Conservation (phyloP, 2,888 invertebrate genomes). For the Drosophila atripex region DNA sequence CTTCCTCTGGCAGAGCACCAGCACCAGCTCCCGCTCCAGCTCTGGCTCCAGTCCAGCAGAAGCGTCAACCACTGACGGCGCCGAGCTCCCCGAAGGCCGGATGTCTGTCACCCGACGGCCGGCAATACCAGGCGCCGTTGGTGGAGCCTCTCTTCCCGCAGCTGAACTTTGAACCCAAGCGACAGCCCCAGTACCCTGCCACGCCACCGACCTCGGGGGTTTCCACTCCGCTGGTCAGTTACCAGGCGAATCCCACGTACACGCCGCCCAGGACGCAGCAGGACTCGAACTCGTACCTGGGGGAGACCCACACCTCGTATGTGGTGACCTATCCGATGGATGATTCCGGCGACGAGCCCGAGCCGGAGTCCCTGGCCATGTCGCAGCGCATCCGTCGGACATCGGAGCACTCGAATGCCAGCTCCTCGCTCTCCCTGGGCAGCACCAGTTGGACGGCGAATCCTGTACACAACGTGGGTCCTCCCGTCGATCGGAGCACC, state of each 20-base stretch:
- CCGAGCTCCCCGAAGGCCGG: slow-evolving; percentile 66
- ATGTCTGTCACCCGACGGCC: slow-evolving; percentile 81
- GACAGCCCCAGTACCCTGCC: slow-evolving; percentile 70
- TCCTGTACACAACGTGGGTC: slow-evolving; percentile 62
- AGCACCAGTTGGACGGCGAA: slow-evolving; percentile 79
- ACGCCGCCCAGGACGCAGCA: slow-evolving; percentile 23
- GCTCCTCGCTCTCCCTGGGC: slow-evolving; percentile 63
- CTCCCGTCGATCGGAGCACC: slow-evolving; percentile 56
- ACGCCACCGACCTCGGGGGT: slow-evolving; percentile 1
- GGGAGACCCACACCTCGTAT: slow-evolving; percentile 70
- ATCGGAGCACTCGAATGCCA: slow-evolving; percentile 74
- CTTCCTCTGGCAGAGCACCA: neutral
- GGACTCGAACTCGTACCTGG: slow-evolving; percentile 51
- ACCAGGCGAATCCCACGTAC: slow-evolving; percentile 45
- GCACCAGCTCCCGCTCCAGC: slow-evolving; percentile 49
- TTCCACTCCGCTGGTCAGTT: slow-evolving; percentile 6
- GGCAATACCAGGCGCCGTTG: slow-evolving; percentile 81
- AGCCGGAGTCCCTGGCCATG: slow-evolving; percentile 38
- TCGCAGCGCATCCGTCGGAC: slow-evolving; percentile 55
- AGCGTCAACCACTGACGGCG: slow-evolving; percentile 33
- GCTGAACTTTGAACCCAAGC: slow-evolving; percentile 74
- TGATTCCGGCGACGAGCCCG: slow-evolving; percentile 71
- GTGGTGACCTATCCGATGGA: slow-evolving; percentile 79
- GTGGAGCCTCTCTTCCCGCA: slow-evolving; percentile 82
- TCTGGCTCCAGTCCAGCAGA: neutral